These are phyloP conservation scores for Nematolebias whitei DNA, from an alignment of 2,113 vertebrate species.

Conservation along the genomic window DNA sequence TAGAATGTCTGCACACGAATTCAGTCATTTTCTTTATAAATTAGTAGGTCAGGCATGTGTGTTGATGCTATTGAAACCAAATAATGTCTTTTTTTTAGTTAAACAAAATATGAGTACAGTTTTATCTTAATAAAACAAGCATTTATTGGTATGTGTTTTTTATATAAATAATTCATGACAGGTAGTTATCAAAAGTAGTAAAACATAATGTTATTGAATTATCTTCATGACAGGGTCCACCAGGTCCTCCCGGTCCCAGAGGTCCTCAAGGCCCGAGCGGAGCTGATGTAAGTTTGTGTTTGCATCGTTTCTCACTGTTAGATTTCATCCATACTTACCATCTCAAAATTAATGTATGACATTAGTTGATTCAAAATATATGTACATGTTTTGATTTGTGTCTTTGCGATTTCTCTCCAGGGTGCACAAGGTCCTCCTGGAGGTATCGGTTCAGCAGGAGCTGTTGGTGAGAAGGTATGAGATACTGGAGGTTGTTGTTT, in stretches of 20 bases:
- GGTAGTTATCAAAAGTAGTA: too few species aligned
- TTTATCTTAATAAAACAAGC: too few species aligned
- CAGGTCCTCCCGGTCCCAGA: constrained; percentile 95
- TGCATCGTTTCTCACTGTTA: neutral
- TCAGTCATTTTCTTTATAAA: too few species aligned
- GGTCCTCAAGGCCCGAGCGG: constrained; percentile 94
- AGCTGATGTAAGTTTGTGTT: constrained; percentile 86
- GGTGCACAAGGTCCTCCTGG: constrained; percentile 94
- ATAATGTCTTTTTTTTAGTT: too few species aligned
- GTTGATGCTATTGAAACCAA: neutral
- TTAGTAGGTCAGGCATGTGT: neutral
- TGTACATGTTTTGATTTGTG: neutral
- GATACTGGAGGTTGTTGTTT: neutral
- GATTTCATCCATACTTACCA: neutral
- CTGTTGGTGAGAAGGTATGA: constrained; percentile 93
- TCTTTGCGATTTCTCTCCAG: constrained; percentile 66
- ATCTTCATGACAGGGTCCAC: constrained; percentile 86
- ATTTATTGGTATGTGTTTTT: too few species aligned
- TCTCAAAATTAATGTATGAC: neutral
- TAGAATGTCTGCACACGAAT: too few species aligned
- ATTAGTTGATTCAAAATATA: neutral
- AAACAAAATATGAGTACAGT: too few species aligned
- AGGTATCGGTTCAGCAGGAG: constrained; percentile 89
- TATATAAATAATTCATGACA: too few species aligned
- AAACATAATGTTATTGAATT: neutral